phyloP scores from a whole-genome alignment of 2,113 vertebrate genomes.

The Xiphorhynchus elegans region DNA sequence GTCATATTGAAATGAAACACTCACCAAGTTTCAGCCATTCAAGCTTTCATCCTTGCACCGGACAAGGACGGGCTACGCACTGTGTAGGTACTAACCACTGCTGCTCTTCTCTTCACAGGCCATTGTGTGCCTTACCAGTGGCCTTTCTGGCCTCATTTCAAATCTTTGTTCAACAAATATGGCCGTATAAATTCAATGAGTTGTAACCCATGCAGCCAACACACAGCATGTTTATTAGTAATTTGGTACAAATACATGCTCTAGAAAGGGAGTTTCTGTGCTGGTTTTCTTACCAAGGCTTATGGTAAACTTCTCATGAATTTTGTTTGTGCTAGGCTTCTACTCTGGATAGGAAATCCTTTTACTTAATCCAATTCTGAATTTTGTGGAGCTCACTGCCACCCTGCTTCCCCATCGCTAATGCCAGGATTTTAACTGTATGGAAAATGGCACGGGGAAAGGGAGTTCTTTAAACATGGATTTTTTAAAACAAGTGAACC shows the following conservation, averaged over 20 bases:
- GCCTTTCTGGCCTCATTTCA: not conserved
- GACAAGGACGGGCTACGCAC: not conserved
- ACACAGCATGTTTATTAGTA: not conserved
- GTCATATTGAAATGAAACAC: not conserved
- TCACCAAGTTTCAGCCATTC: not conserved
- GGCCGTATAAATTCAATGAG: not conserved
- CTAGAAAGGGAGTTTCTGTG: not conserved
- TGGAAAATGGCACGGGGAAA: not conserved
- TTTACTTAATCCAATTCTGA: not conserved
- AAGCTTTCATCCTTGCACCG: not conserved
- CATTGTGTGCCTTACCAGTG: not conserved
- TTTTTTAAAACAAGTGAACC: not conserved
- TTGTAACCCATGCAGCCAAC: not conserved
- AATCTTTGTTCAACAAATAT: not conserved
- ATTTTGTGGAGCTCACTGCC: not conserved
- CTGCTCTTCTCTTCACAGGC: not conserved
- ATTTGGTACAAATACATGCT: not conserved
- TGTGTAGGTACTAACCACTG: not conserved
- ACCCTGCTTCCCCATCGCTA: not conserved
- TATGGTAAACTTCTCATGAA: not conserved
- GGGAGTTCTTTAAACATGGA: not conserved
- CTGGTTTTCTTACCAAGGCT: not conserved
- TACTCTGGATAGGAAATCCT: not conserved
- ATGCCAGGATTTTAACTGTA: not conserved
- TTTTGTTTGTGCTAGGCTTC: not conserved